Conservation (phyloP, 2,113 vertebrate genomes). For the Psilopsiagon aymara region DNA sequence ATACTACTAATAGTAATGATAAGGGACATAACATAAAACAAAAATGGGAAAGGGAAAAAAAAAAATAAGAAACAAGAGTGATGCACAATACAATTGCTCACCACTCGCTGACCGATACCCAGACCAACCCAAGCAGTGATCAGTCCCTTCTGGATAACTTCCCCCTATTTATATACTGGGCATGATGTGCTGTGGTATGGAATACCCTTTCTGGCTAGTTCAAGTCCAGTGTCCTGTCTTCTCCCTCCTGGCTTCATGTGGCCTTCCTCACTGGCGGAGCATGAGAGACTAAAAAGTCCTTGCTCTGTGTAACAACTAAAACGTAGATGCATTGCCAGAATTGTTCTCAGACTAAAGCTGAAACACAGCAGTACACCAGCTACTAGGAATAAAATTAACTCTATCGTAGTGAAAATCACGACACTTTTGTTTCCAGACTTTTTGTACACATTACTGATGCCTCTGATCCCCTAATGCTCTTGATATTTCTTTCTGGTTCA, state of each 20-base stretch:
- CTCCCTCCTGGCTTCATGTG: not conserved
- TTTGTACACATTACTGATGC: not conserved
- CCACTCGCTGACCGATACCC: not conserved
- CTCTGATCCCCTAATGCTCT: accelerated
- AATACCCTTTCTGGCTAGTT: not conserved
- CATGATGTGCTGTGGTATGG: not conserved
- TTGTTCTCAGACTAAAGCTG: not conserved
- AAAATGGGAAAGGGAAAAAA: not conserved
- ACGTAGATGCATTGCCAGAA: not conserved
- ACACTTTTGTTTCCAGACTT: not conserved
- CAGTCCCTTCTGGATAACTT: not conserved
- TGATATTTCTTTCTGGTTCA: not conserved
- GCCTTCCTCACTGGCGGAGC: not conserved
- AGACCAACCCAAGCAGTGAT: not conserved
- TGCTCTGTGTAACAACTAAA: not conserved
- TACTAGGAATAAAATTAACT: not conserved
- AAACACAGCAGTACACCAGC: not conserved
- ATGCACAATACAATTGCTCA: not conserved
- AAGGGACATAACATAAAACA: not conserved
- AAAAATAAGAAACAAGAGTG: not conserved
- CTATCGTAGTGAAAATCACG: not conserved
- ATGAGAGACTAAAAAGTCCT: not conserved
- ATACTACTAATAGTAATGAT: not conserved
- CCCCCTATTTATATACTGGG: not conserved
- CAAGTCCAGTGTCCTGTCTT: not conserved